Evolutionary conservation across 2,888 invertebrate genomes (phyloP), one percentile per base, ranked within the genome.

Genomic region (Atrina japonica): DNA sequence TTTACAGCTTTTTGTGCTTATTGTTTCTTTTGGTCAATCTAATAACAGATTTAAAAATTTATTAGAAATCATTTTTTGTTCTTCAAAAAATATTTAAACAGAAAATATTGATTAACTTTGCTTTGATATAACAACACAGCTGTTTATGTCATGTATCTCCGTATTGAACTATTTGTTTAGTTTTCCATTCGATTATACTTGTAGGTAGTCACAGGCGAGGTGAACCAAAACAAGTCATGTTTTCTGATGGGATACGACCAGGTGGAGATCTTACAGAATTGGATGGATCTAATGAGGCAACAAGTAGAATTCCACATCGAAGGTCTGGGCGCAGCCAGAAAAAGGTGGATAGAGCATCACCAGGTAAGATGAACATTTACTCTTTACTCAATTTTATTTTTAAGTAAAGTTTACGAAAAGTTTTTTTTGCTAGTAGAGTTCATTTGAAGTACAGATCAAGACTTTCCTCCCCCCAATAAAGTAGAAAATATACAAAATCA

Each of bases 161-260:
- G n/a, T n/a, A n/a, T n/a, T n/a, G n/a, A n/a, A n/a, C n/a, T n/a
- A n/a, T n/a, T n/a, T n/a, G n/a, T n/a, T n/a, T n/a, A n/a, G n/a
- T n/a, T n/a, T n/a, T n/a, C n/a, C n/a, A n/a, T n/a, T n/a, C n/a
- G n/a, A n/a, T n/a, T 43, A 18, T 49, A 14, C n/a, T 59, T 63
- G 16, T 60, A 80, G 80, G 80, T 14, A 75, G 72, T 45, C 75
- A 55, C 18, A 66, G 60, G 68, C 21, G 55, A 73, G 81, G 86
- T 41, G 94, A 93, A 83, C 94, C 93, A 80, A 95, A 94, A 92
- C 95, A 93, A 81, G 96, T 96, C 55, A 96, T 96, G 93, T 96
- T 96, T 89, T 96, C 95, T 84, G 96, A 96, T 91, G 96, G 96
- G 77, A 96, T 96, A 86, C 93, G 95, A 70, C 96, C 96, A 43